A percentile compares a stretch with the other conserved stretches of the same genome.
phyloP scores from a whole-genome alignment of 2,888 invertebrate species.

The Exocentrus adspersus region DNA sequence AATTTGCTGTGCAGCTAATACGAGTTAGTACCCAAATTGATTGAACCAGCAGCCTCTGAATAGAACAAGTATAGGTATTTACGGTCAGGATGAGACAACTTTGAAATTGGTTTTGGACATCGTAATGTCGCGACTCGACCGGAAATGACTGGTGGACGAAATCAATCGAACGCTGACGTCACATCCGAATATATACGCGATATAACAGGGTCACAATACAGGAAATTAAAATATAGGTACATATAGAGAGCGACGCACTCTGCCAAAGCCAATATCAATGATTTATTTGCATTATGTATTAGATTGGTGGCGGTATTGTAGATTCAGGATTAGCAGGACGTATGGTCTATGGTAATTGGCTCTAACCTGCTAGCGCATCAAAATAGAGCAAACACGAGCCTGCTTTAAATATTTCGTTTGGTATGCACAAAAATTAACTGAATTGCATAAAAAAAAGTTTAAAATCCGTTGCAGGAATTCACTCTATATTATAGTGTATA shows the following conservation, averaged over 20 bases:
- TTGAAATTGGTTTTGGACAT: constrained; percentile 53
- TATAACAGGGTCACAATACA: constrained; percentile 61
- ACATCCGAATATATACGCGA: constrained; percentile 54
- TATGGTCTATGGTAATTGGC: background rate
- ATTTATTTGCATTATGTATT: constrained; percentile 35
- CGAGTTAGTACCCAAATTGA: constrained; percentile 11
- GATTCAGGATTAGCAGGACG: background rate
- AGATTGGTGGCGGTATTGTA: constrained; percentile 1
- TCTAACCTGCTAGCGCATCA: background rate
- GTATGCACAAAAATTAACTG: too few species aligned
- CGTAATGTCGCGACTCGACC: constrained; percentile 52
- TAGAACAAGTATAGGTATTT: constrained; percentile 41
- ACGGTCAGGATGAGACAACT: constrained; percentile 49
- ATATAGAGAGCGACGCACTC: constrained; percentile 47
- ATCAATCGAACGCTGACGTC: constrained; percentile 60
- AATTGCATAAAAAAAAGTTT: too few species aligned
- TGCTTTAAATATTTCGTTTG: too few species aligned
- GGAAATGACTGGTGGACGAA: constrained; percentile 60
- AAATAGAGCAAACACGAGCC: too few species aligned
- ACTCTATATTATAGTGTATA: background rate
- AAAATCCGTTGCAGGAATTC: background rate
- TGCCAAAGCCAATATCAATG: constrained; percentile 37
- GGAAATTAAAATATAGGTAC: constrained; percentile 63
- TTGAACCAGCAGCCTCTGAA: constrained; percentile 37
- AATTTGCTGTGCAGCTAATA: constrained; percentile 8